Conservation (phyloP, 2,888 invertebrate species). For the Lycophotia porphyrea region DNA sequence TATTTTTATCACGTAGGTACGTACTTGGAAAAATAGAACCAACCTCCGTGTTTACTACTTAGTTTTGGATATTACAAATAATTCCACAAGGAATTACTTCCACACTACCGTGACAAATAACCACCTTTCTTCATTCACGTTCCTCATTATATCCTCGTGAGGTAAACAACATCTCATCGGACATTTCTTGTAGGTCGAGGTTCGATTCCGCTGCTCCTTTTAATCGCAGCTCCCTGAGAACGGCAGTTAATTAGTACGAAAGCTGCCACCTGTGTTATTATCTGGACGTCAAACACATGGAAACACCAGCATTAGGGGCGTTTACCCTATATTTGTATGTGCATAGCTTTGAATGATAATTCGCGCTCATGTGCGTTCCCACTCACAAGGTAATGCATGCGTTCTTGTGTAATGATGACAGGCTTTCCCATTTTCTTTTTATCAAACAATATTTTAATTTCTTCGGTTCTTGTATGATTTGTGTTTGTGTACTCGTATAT, state of each 20-base stretch:
- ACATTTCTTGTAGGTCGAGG: constrained; percentile 66
- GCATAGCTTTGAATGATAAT: constrained; percentile 77
- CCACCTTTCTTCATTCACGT: constrained; percentile 55
- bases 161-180: constrained; percentile 67
- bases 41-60: background rate
- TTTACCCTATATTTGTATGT: constrained; percentile 79
- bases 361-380: constrained; percentile 75
- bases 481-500: constrained; percentile 28
- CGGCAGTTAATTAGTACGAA: constrained; percentile 77
- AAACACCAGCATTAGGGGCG: constrained; percentile 76
- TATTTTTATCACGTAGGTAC: constrained; percentile 25
- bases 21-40: background rate
- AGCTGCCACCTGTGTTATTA: constrained; percentile 78
- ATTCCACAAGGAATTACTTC: constrained; percentile 46
- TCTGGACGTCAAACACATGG: constrained; percentile 78
- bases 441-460: constrained; percentile 42
- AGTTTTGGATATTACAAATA: constrained; percentile 10
- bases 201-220: constrained; percentile 78
- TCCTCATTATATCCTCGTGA: constrained; percentile 67
- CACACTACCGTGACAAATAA: constrained; percentile 74
- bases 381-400: constrained; percentile 66
- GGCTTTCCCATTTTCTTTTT: constrained; percentile 57
- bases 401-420: constrained; percentile 64
- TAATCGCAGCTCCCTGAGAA: constrained; percentile 83
- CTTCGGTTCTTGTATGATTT: constrained; percentile 17